phyloP scores from a whole-genome alignment of 2,888 invertebrate genomes.

The Psococerastis gibbosa region DNA sequence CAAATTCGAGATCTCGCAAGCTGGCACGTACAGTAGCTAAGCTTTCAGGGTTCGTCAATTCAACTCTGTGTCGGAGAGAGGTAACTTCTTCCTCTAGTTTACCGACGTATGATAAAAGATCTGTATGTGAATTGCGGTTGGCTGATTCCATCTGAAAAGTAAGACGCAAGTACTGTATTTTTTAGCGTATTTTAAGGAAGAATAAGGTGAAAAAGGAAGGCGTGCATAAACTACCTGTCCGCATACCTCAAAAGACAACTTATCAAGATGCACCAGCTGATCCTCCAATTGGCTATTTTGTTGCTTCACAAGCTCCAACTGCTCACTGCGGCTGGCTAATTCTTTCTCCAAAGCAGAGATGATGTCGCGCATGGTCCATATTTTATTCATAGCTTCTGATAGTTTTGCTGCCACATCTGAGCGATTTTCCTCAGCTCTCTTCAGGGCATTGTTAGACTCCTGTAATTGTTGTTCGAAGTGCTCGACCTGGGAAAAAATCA shows the following conservation, averaged over 20 bases:
- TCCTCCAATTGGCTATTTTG: background rate
- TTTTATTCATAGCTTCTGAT: conserved; percentile 54
- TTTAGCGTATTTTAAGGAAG: no score
- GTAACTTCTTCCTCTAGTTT: conserved; percentile 27
- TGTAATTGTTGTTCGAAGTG: conserved; percentile 56
- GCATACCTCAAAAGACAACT: background rate
- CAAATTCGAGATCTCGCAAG: conserved; percentile 42
- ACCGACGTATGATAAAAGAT: conserved; percentile 25
- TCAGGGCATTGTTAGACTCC: conserved; percentile 41
- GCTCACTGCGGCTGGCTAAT: conserved; percentile 42
- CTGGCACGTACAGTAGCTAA: background rate
- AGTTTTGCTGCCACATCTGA: conserved; percentile 48
- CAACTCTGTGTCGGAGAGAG: conserved; percentile 12
- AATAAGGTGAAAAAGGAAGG: no score
- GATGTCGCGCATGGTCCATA: conserved; percentile 45
- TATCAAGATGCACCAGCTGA: background rate
- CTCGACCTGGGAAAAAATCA: conserved; percentile 42
- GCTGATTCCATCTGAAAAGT: no score
- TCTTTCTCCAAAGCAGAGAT: conserved; percentile 59
- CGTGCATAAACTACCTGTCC: no score
- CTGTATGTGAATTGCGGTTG: background rate
- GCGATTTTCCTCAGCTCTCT: conserved; percentile 39
- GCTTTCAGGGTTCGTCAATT: background rate
- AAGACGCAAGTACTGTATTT: no score
- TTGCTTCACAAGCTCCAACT: background rate